A percentile compares a stretch with the other conserved stretches of the same genome.
These are phyloP conservation scores for Stratiolaelaps scimitus DNA, from an alignment of 1,140 invertebrate species.

Conservation along the genomic window DNA sequence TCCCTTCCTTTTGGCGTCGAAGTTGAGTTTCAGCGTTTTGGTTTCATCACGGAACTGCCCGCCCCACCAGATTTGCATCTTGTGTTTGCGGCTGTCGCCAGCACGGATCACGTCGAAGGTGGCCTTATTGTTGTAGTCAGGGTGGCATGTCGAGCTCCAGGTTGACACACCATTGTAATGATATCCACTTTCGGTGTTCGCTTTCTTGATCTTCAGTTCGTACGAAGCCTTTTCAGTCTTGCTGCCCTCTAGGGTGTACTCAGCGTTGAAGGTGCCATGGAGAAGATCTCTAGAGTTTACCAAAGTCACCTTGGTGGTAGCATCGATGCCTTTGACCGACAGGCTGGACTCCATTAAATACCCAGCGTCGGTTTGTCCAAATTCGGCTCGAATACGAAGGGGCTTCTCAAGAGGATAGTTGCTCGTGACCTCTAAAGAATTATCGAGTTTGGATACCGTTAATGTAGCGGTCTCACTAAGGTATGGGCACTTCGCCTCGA, in stretches of 20 bases:
- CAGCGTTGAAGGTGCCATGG: neutral
- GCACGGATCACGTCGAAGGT: neutral
- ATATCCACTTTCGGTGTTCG: neutral
- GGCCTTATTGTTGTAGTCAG: conserved; percentile 20
- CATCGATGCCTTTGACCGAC: neutral
- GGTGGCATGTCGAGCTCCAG: conserved; percentile 13
- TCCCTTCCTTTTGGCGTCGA: conserved; percentile 7
- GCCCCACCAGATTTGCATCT: conserved; percentile 23
- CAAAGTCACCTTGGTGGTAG: neutral
- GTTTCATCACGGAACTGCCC: conserved; percentile 6
- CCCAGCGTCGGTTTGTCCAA: neutral
- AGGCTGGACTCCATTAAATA: neutral
- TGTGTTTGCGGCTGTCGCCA: neutral
- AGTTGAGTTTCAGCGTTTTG: neutral
- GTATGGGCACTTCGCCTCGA: conserved; percentile 1
- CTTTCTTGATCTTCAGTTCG: conserved; percentile 9
- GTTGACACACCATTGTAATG: neutral
- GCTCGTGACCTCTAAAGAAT: neutral
- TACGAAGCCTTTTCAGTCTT: neutral
- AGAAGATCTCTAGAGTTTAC: neutral
- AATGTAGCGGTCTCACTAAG: neutral
- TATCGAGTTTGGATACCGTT: neutral
- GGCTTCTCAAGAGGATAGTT: conserved; percentile 10
- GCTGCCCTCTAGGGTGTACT: neutral
- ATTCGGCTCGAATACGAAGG: neutral